Evolutionary conservation across 2,797 vertebrate species (phyloP), one percentile per base, ranked within the genome.

Genomic region (Sebastes hubbsi): DNA sequence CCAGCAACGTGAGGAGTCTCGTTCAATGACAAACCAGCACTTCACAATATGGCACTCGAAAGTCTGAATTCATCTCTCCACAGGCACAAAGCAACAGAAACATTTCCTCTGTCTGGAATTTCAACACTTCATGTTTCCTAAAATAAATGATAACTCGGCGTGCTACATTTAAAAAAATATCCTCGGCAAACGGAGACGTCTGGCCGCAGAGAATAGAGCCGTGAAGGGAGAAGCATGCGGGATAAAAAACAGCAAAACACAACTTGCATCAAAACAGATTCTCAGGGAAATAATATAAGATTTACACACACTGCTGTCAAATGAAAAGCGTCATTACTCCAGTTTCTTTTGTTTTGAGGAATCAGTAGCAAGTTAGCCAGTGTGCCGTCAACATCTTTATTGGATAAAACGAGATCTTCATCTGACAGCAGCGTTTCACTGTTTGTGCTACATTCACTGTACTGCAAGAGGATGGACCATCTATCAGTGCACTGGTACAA

Each of bases 391-490:
- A 6, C 13, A 27, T 13, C 34, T 56, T 77, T 64, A 46, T 9
- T 22, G 7, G 52, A 20, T 27, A 16, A 69, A 27, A 75, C 27
- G 42, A 77, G 64, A n/a, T 81, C 55, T 86, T 89, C 77, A 79
- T 77, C 24, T 62, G 89, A 86, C 80, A 75, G 85, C 81, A 78
- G 82, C 64, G 3, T 27, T 29, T 76, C 24, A 52, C 36, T 27
- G 36, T 87, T 75, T 81, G 63, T 78, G 84, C 91, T 91, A 82
- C 84, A 87, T 88, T 86, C 81, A 91, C 87, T 72, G 82, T 55
- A 87, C 82, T 81, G 85, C 66, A 72, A 69, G 46, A 81, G 76
- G 82, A 87, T 38, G 49, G 80, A 65, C 74, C 36, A 38, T 55
- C 86, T 78, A 86, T 83, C 79, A 70, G 72, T 62, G 80, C 87